Evolutionary conservation across 2,113 vertebrate genomes (phyloP), one percentile per base, ranked within the genome.

Genomic region (Calyptomena viridis): DNA sequence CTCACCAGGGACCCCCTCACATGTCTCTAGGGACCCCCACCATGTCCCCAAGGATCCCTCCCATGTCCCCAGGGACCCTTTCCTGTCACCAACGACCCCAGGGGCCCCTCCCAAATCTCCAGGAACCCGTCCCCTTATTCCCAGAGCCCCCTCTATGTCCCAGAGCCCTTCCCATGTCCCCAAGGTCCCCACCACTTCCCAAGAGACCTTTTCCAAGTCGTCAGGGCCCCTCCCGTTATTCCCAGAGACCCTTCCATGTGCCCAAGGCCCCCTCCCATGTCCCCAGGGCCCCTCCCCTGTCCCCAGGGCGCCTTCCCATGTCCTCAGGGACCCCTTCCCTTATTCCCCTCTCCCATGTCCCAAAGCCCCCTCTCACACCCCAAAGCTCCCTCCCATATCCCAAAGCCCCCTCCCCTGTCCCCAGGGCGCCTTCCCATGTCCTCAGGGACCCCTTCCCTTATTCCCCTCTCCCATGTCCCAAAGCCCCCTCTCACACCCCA

Each of bases 251-350:
- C 28, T 9, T 27, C 52, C 52, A 12, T 30, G 52, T 16, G 27
- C 28, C 52, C 27, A 53, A 27, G 31, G 5, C 25, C 35, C 0
- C 0, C 6, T 42, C 27, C 37, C 39, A 73, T 21, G n/a, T 47
- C 12, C n/a, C 50, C 28, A 56, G 18, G 7, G 20, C 15, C 19
- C 5, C 11, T 4, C 12, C 31, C 33, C 7, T 21, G 33, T 58
- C 33, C 12, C 20, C 20, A 58, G 17, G 11, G 20, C 3, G 19
- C 55, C 55, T 33, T 21, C 52, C 52, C 52, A 12, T 30, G 52
- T 16, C 52, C 28, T 27, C 14, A 53, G 52, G n/a, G n/a, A n/a
- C n/a, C n/a, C 0, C 0, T 8, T 42, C 27, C 37, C 39, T 62
- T 21, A 28, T 56, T 9, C n/a, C 50, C 28, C 19, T 5, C 11